These are phyloP conservation scores for Eupsilia transversa DNA, from an alignment of 2,888 invertebrate species.

Conservation along the genomic window DNA sequence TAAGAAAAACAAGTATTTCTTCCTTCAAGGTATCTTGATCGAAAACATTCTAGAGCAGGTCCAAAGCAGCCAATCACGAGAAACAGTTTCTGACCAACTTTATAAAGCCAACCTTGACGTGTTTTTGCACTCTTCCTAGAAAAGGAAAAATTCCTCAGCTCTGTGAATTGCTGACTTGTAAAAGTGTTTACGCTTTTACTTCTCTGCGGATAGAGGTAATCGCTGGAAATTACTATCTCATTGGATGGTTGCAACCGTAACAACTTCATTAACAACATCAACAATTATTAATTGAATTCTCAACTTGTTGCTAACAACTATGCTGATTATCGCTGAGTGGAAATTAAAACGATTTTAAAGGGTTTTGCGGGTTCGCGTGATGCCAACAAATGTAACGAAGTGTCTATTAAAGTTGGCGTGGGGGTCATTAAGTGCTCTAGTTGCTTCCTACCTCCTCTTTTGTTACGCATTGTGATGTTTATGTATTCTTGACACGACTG, in stretches of 20 bases:
- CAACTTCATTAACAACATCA: conserved; percentile 34
- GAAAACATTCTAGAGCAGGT: background rate
- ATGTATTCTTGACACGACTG: conserved; percentile 51
- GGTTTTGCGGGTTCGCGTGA: conserved; percentile 63
- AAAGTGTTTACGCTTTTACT: conserved; percentile 2
- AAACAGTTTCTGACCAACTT: conserved; percentile 11
- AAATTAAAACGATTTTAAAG: conserved; percentile 63
- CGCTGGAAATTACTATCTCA: too few relatives aligned
- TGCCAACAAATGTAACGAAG: conserved; percentile 57
- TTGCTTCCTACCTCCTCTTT: conserved; percentile 59
- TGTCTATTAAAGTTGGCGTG: conserved; percentile 68
- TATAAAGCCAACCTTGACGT: conserved; percentile 4
- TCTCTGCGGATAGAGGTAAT: background rate
- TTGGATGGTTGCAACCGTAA: conserved; percentile 2
- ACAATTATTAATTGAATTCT: conserved; percentile 53
- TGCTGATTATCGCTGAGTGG: conserved; percentile 44
- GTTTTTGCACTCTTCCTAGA: conserved; percentile 27
- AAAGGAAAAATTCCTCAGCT: conserved; percentile 3
- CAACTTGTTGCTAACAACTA: conserved; percentile 62
- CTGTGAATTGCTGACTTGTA: background rate
- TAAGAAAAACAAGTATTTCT: background rate
- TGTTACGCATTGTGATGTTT: conserved; percentile 56
- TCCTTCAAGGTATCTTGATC: background rate
- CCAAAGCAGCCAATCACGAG: conserved; percentile 12
- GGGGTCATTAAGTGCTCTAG: conserved; percentile 67